Percentiles rank a stretch among this genome's conserved stretches.
These are phyloP conservation scores for Poliocrania exsul DNA, from an alignment of 2,797 vertebrate genomes.

Conservation along the genomic window DNA sequence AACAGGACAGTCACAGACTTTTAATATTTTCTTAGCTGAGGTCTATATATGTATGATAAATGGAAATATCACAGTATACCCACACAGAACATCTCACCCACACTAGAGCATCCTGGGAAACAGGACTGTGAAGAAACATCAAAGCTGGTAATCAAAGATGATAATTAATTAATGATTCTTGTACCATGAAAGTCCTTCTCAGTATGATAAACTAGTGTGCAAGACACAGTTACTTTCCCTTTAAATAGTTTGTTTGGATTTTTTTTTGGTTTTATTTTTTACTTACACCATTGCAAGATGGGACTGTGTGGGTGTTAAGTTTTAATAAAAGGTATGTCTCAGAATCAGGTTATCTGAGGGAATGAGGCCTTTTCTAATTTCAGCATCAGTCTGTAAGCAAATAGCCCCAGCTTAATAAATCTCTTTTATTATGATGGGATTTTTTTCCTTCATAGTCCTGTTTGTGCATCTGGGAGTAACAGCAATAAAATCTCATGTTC, in stretches of 20 bases:
- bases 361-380: slow-evolving; percentile 34
- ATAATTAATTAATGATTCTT: not conserved
- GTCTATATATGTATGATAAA: not conserved
- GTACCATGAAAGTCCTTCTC: not conserved
- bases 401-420: slow-evolving; percentile 54
- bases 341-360: not conserved
- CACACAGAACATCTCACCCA: not conserved
- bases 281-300: not conserved
- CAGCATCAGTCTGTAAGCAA: not conserved
- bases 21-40: not conserved
- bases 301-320: not conserved
- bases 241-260: not conserved
- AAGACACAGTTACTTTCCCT: not conserved
- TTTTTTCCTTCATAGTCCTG: not conserved
- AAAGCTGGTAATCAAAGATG: not conserved
- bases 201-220: not conserved
- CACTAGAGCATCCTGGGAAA: not conserved
- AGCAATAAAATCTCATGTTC: not conserved
- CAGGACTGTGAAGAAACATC: not conserved
- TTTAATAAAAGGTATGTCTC: slow-evolving; percentile 2
- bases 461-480: slow-evolving; percentile 7
- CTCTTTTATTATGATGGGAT: slow-evolving; percentile 6
- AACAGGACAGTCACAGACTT: not conserved
- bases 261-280: not conserved
- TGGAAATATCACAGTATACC: not conserved